Conservation (phyloP, 2,797 vertebrate genomes). For the Alectoris magna region DNA sequence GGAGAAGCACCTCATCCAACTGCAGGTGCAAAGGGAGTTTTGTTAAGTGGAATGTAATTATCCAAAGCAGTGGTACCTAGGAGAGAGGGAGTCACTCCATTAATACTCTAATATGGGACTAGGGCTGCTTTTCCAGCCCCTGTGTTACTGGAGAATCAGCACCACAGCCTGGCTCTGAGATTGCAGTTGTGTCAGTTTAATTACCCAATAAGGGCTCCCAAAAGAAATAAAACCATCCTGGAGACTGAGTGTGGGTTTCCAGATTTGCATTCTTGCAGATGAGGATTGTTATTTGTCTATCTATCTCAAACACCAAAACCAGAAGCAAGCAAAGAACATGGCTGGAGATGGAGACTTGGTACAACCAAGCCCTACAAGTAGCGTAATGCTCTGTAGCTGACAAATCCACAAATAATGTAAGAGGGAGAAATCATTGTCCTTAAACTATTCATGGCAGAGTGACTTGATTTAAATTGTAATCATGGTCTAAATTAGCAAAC, state of each 20-base stretch:
- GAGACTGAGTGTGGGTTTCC: background rate
- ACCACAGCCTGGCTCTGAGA: background rate
- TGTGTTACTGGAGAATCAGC: background rate
- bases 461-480: conserved; percentile 53
- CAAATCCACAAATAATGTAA: background rate
- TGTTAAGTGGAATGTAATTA: conserved; percentile 56
- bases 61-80: background rate
- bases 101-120: background rate
- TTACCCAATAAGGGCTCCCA: background rate
- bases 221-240: background rate
- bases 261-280: background rate
- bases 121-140: background rate
- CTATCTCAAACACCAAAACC: background rate
- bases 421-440: conserved; percentile 26
- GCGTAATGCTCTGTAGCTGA: background rate
- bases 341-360: background rate
- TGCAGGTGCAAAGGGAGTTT: conserved; percentile 41
- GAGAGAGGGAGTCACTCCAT: conserved; percentile 10
- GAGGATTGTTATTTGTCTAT: background rate
- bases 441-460: conserved; percentile 10
- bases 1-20: conserved; percentile 34
- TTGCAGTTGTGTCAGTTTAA: background rate
- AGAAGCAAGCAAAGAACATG: background rate
- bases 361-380: background rate
- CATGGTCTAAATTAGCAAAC: conserved; percentile 45